These are phyloP conservation scores for Acholoe squamosa DNA, from an alignment of 2,888 invertebrate genomes.

Conservation along the genomic window DNA sequence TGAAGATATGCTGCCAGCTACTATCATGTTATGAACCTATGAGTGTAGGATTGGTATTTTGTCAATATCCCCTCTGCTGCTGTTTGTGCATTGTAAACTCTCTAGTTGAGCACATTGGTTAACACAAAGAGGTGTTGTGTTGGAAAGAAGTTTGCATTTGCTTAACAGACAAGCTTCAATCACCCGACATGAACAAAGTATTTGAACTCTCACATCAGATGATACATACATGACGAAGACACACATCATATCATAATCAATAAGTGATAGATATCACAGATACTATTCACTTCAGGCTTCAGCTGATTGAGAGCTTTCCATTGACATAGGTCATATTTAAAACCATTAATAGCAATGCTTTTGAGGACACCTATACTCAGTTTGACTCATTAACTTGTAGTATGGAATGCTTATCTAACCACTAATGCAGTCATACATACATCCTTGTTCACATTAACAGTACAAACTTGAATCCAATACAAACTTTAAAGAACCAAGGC, in stretches of 20 bases:
- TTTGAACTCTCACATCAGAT: background rate
- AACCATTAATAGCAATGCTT: too few species aligned
- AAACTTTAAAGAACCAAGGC: too few species aligned
- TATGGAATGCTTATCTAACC: too few species aligned
- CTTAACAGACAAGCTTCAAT: background rate
- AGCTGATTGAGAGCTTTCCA: too few species aligned
- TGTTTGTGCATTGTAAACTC: background rate
- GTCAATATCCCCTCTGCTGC: background rate
- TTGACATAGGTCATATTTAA: too few species aligned
- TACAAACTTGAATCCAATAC: too few species aligned
- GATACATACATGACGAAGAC: background rate
- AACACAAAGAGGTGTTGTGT: background rate
- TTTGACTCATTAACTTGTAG: too few species aligned
- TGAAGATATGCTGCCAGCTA: background rate
- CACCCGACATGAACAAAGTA: background rate
- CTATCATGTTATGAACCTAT: background rate
- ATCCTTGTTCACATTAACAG: too few species aligned
- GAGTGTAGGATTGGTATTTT: constrained; percentile 7
- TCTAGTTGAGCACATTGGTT: background rate
- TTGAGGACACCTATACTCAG: too few species aligned
- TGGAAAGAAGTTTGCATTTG: background rate
- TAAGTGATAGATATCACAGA: too few species aligned
- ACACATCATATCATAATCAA: background rate
- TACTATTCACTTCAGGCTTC: too few species aligned
- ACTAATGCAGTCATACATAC: too few species aligned